phyloP scores from a whole-genome alignment of 1,140 invertebrate genomes.

The Saccostrea glomerata region DNA sequence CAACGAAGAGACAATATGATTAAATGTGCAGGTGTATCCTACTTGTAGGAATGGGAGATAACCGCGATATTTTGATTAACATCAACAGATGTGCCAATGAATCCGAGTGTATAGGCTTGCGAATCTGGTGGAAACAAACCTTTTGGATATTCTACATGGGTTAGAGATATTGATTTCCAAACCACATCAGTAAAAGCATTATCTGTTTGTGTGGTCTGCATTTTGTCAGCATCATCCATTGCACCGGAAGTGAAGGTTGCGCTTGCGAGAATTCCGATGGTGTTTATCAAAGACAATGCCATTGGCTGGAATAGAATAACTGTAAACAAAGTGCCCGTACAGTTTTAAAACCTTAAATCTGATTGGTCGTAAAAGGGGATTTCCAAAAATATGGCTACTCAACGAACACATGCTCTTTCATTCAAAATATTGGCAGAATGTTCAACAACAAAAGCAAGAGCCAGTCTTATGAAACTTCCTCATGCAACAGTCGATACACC shows the following conservation, averaged over 20 bases:
- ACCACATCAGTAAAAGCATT: slow-evolving; percentile 45
- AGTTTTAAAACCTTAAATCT: not conserved
- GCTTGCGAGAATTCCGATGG: slow-evolving; percentile 40
- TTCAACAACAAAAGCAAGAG: slow-evolving; percentile 88
- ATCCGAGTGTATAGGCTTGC: not conserved
- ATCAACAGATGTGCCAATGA: not conserved
- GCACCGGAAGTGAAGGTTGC: slow-evolving; percentile 33
- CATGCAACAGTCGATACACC: slow-evolving; percentile 90
- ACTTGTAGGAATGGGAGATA: not conserved
- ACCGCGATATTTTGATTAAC: not conserved
- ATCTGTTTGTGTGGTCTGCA: slow-evolving; percentile 17
- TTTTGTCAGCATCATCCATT: slow-evolving; percentile 32
- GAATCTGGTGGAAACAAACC: slow-evolving; percentile 79
- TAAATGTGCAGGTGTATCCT: not conserved
- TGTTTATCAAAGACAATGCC: slow-evolving; percentile 36
- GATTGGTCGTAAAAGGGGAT: slow-evolving; percentile 30
- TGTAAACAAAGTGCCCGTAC: slow-evolving; percentile 46
- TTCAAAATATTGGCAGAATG: slow-evolving; percentile 92
- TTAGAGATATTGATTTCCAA: slow-evolving; percentile 83
- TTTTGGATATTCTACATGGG: slow-evolving; percentile 91
- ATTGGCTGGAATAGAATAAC: slow-evolving; percentile 39
- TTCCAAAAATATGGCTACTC: slow-evolving; percentile 64
- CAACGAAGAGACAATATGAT: too few relatives aligned
- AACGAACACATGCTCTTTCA: slow-evolving; percentile 69
- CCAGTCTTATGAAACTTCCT: slow-evolving; percentile 88